phyloP scores from a whole-genome alignment of 1,140 invertebrate genomes.

The Eciton burchellii region DNA sequence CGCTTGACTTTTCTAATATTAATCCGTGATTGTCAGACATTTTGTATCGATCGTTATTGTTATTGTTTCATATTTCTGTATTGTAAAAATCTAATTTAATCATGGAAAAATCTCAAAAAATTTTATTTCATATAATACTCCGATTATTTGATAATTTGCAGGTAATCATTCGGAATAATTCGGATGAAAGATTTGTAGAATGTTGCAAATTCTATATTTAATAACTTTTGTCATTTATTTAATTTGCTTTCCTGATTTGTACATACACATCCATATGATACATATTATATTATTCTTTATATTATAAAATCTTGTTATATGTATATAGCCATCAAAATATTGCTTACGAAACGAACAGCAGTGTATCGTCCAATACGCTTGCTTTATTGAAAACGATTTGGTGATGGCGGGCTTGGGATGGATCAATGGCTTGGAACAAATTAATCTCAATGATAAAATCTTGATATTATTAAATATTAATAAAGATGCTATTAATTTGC shows the following conservation, averaged over 20 bases:
- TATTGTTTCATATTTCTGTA: conserved; percentile 29
- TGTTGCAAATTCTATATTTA: conserved; percentile 7
- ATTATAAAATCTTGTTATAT: too few species aligned
- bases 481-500: conserved; percentile 69
- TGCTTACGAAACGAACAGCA: conserved; percentile 42
- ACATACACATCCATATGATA: neutral
- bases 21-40: neutral
- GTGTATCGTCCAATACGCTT: conserved; percentile 51
- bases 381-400: conserved; percentile 63
- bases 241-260: conserved; percentile 27
- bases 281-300: conserved; percentile 23
- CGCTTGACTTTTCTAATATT: conserved; percentile 10
- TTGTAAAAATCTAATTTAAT: neutral
- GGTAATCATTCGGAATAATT: neutral
- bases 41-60: conserved; percentile 33
- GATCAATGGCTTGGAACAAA: conserved; percentile 31
- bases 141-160: conserved; percentile 19
- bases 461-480: conserved; percentile 65
- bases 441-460: neutral
- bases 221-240: conserved; percentile 6
- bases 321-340: conserved; percentile 5
- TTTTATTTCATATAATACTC: neutral
- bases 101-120: too few species aligned
- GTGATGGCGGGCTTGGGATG: conserved; percentile 56
- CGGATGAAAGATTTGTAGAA: neutral